Evolutionary conservation across 2,797 vertebrate genomes (phyloP), one percentile per base, ranked within the genome.

Genomic region (Coranthus polyacanthus): DNA sequence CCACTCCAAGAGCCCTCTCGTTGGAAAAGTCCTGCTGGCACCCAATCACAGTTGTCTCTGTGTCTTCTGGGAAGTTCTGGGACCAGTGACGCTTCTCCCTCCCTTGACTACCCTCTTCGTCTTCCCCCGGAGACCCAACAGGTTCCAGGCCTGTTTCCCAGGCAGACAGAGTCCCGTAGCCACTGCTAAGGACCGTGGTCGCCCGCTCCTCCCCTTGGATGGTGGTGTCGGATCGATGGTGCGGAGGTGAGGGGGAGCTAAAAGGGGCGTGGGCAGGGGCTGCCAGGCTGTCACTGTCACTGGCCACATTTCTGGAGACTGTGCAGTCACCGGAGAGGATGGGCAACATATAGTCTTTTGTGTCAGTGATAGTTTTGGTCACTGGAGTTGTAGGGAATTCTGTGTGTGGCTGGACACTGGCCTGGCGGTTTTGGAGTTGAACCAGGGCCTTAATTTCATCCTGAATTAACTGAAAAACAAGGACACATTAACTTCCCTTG

Each of bases 391-490:
- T 76, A 20, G 81, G 78, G 65, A 90, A 86, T 2, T 90, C 89
- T 0, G 80, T 16, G 56, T 83, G 86, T 0, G 82, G 68, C 18
- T 85, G 90, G 65, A 83, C 13, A 21, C 81, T 72, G 50, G 75
- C 52, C 66, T 88, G 92, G 15, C 92, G 92, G 82, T 92, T 92
- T 88, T 97, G 96, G 20, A 95, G 77, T 81, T 94, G 94, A 81
- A 96, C 92, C 83, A 98, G 89, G 45, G 95, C 95, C 83, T 95
- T 96, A 46, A 99, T 96, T 90, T 99, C 97, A 92, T 98, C 94
- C 85, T 97, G 97, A 91, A 99, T 96, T 83, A 95, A 92, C 98
- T 99, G 79, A 41, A 60, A 55, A 50, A 43, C 20, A 42, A 18
- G 21, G n/a, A 54, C 5, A 55, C 9, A 8, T 29, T 16, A 42